phyloP scores from a whole-genome alignment of 2,797 vertebrate genomes.

The Coregonus suidteri region DNA sequence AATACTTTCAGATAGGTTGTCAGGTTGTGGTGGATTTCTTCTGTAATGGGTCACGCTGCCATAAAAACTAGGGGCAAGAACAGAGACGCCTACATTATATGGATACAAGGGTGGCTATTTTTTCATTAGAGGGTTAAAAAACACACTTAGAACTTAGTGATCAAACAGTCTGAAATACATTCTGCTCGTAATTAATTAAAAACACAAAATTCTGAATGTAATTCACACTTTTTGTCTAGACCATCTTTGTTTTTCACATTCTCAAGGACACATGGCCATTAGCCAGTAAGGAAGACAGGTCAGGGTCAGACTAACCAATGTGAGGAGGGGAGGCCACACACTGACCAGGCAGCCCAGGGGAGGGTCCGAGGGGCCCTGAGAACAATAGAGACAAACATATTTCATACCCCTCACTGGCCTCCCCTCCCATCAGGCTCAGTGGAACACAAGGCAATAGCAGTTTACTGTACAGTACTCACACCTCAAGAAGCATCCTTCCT shows the following conservation, averaged over 20 bases:
- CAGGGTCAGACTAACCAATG: conserved; percentile 3
- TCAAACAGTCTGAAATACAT: conserved; percentile 32
- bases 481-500: not conserved
- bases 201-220: conserved; percentile 34
- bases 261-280: conserved; percentile 46
- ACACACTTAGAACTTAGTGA: conserved; percentile 32
- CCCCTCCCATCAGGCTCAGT: conserved; percentile 3
- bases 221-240: conserved; percentile 44
- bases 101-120: conserved; percentile 33
- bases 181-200: conserved; percentile 25
- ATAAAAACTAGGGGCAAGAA: not conserved
- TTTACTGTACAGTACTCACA: not conserved
- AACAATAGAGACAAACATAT: conserved; percentile 33
- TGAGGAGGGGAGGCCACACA: conserved; percentile 17
- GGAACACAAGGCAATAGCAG: conserved; percentile 6
- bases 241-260: conserved; percentile 68
- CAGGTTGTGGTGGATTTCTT: conserved; percentile 15
- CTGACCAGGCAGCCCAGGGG: conserved; percentile 38
- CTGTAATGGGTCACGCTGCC: conserved; percentile 9
- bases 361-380: conserved; percentile 42
- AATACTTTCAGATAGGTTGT: conserved; percentile 25
- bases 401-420: conserved; percentile 4
- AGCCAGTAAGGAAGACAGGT: not conserved
- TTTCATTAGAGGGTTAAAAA: conserved; percentile 56
- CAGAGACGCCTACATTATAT: conserved; percentile 23